Conservation (phyloP, 2,888 invertebrate genomes). For the Stomorhina lunata region DNA sequence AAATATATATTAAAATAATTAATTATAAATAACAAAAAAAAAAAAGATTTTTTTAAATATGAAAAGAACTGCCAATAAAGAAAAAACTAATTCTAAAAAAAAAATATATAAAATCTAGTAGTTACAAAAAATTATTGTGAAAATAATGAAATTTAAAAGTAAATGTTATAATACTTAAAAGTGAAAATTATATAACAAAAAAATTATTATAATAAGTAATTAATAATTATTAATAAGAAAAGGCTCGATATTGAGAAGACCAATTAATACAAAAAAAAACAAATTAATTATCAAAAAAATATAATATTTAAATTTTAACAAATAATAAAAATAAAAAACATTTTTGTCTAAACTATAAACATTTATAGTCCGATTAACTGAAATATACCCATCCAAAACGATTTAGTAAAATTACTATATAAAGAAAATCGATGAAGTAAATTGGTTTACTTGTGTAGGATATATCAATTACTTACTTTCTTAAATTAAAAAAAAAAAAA, state of each 20-base stretch:
- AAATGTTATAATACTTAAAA: conserved; percentile 54
- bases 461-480: too few relatives aligned
- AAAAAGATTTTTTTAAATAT: conserved; percentile 75
- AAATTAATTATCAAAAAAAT: conserved; percentile 50
- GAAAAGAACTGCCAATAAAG: conserved; percentile 77
- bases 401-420: too few relatives aligned
- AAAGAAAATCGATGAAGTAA: too few relatives aligned
- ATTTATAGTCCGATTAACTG: too few relatives aligned
- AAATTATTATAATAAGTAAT: conserved; percentile 31
- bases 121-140: conserved; percentile 49
- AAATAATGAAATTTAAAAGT: conserved; percentile 32
- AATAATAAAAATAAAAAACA: conserved; percentile 16
- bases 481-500: too few relatives aligned
- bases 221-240: conserved; percentile 27
- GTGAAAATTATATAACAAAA: conserved; percentile 13
- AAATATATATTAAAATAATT: conserved; percentile 60
- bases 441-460: too few relatives aligned
- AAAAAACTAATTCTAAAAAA: conserved; percentile 70
- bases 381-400: too few relatives aligned
- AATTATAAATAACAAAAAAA: conserved; percentile 6
- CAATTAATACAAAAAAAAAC: conserved; percentile 66
- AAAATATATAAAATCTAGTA: conserved; percentile 57
- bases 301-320: neutral
- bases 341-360: conserved; percentile 49
- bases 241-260: conserved; percentile 73